These are phyloP conservation scores for Engraulis encrasicolus DNA, from an alignment of 2,113 vertebrate genomes.

Conservation along the genomic window DNA sequence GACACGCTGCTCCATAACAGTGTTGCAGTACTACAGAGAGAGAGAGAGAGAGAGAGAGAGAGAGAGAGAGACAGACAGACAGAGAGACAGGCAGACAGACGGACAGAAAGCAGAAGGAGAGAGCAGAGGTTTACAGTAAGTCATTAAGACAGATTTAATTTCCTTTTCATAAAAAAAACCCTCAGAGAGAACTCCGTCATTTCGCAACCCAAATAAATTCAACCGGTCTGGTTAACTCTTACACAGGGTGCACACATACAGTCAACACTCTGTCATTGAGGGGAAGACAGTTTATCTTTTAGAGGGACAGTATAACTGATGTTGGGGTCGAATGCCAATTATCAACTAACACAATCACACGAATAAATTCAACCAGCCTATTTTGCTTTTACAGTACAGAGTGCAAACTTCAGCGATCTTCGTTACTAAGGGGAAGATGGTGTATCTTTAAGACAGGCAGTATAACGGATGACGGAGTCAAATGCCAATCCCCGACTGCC, in stretches of 20 bases:
- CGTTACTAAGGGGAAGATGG: too few species aligned
- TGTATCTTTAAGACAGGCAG: too few species aligned
- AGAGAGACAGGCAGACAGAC: not conserved
- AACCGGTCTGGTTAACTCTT: not conserved
- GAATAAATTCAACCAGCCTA: too few species aligned
- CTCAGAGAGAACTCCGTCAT: not conserved
- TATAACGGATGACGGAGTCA: too few species aligned
- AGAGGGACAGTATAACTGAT: not conserved
- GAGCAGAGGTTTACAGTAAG: not conserved
- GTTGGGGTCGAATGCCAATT: not conserved
- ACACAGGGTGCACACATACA: not conserved
- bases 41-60: not conserved
- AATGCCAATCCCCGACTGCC: too few species aligned
- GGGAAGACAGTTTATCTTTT: not conserved
- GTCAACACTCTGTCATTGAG: not conserved
- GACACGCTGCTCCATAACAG: slow-evolving; percentile 93
- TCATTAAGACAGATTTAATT: not conserved
- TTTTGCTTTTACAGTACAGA: too few species aligned
- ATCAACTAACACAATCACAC: too few species aligned
- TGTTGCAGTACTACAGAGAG: slow-evolving; percentile 90
- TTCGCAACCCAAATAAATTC: not conserved
- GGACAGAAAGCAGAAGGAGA: not conserved
- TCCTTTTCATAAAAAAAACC: not conserved
- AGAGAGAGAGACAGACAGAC: not conserved
- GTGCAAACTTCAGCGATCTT: too few species aligned